phyloP scores from a whole-genome alignment of 2,888 invertebrate species.

The Tachina lurida region DNA sequence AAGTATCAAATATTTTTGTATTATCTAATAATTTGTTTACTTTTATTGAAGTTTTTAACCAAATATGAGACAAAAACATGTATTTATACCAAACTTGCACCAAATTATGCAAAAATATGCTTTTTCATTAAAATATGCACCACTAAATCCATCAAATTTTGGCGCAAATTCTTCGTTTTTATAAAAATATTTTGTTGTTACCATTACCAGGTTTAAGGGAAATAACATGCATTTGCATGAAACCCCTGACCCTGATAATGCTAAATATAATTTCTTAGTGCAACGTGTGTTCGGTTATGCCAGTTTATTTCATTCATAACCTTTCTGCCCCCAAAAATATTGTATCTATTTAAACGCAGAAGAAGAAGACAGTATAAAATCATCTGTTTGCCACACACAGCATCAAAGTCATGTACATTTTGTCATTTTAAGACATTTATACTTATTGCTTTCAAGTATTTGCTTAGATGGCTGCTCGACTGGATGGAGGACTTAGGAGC shows the following conservation, averaged over 20 bases:
- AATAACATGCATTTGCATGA: no score
- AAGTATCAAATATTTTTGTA: neutral
- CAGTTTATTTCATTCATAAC: neutral
- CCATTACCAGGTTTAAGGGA: no score
- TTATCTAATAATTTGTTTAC: neutral
- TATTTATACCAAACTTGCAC: no score
- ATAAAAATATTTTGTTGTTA: no score
- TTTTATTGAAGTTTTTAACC: neutral
- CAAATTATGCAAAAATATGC: no score
- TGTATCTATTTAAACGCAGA: neutral
- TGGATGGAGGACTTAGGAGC: neutral
- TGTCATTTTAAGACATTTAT: conserved; percentile 60
- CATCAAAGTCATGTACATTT: conserved; percentile 54
- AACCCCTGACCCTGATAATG: no score
- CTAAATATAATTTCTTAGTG: neutral
- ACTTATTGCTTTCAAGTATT: conserved; percentile 61
- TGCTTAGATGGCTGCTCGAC: conserved; percentile 43
- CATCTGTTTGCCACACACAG: conserved; percentile 46
- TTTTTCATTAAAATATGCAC: no score
- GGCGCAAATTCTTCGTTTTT: no score
- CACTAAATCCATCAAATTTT: no score
- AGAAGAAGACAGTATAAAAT: neutral
- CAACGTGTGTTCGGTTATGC: neutral
- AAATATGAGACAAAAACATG: no score
- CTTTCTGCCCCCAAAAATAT: neutral